Base-by-base conservation (phyloP, 2,888 invertebrate species). In the Fragum fragum region DNA sequence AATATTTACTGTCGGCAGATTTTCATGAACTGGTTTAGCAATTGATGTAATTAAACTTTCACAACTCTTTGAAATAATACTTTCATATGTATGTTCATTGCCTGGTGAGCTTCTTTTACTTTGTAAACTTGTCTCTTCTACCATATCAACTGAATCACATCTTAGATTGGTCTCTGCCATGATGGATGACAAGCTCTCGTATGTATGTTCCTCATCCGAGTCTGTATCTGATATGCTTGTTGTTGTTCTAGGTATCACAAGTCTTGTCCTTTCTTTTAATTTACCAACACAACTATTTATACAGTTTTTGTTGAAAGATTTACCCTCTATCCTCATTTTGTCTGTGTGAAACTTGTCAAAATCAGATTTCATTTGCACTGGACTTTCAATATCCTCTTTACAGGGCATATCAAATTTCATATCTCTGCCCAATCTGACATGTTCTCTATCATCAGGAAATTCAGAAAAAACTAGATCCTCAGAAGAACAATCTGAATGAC, bases 141-240 rank as follows among this genome's bases (percentile, higher is more conserved):
- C 36, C n/a, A 71, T 55, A 55, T 71, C 71, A 29, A 32, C 21
- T 9, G 36, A 52, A 61, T 73, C 76, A 68, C 53, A 21, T 36
- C 69, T 74, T 23, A 42, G 42, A 7, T 69, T 72, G 32, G 75
- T 73, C 18, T 71, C 52, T 0, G 69, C 55, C 0, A 77, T 52
- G 5, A 55, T 72, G 21, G 72, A 47, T 18, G 68, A 72, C 18
- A 82, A 68, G 59, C 78, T 76, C 52, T 82, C 82, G 53, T 82
- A 82, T 0, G 82, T 78, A 55, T 82, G 78, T n/a, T 77, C 77
- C 55, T 73, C 52, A 23, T 26, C n/a, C 0, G 32, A 28, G 23
- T 42, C 66, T 21, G 29, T 23, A 9, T 26, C 2, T 36, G 28
- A n/a, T 16, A 36, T 32, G 23, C 23, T 3, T 5, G 2, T 14